phyloP scores from a whole-genome alignment of 1,140 invertebrate genomes.

The Stenopsyche tienmushanensis region DNA sequence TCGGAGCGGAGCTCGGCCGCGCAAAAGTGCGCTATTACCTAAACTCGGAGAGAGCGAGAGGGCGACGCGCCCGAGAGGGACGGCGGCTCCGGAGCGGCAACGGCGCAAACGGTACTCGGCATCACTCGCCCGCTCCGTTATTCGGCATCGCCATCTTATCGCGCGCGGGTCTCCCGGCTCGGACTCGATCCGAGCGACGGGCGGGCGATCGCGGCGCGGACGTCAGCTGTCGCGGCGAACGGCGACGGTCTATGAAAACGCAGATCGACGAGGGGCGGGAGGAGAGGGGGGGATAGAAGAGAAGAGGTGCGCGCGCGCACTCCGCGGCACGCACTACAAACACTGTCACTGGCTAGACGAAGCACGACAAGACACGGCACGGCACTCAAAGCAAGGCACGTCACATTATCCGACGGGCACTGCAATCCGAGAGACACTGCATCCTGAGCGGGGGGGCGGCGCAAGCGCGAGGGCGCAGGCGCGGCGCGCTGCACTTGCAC shows the following conservation, averaged over 20 bases:
- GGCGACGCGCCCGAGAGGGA: neutral
- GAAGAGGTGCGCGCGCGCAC: neutral
- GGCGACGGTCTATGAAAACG: too few species aligned
- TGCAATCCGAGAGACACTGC: constrained; percentile 29
- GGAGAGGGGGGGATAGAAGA: neutral
- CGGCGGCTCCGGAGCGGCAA: neutral
- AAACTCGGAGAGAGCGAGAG: too few species aligned
- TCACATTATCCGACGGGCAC: constrained; percentile 23
- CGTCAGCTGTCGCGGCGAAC: too few species aligned
- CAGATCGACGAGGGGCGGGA: neutral
- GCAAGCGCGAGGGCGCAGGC: neutral
- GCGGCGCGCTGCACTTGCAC: neutral
- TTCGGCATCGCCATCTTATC: neutral
- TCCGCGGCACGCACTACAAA: too few species aligned
- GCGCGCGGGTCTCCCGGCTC: too few species aligned
- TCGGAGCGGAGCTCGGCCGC: too few species aligned
- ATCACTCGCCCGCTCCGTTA: neutral
- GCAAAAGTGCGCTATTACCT: too few species aligned
- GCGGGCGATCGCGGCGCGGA: too few species aligned
- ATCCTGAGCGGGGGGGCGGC: constrained; percentile 2
- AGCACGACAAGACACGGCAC: neutral
- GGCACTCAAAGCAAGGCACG: too few species aligned
- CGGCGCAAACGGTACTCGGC: neutral
- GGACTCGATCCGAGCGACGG: too few species aligned
- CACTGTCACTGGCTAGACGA: too few species aligned